These are phyloP conservation scores for Hedya salicella DNA, from an alignment of 2,888 invertebrate genomes.

Conservation along the genomic window DNA sequence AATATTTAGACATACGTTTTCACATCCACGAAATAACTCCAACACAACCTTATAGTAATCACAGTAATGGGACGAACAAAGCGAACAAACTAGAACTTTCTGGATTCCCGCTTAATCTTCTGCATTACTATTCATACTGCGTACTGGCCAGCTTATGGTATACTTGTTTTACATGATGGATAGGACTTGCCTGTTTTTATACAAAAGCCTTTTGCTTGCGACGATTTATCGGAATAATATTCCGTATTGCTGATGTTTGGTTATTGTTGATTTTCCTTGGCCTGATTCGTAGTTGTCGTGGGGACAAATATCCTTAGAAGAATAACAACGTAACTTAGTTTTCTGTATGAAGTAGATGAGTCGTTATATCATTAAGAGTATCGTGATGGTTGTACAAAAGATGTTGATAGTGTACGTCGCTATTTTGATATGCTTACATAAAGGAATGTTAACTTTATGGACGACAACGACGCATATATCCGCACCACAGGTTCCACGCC, in stretches of 20 bases:
- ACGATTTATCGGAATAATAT: conserved; percentile 37
- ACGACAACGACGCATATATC: too few relatives aligned
- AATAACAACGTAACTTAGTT: background rate
- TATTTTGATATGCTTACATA: too few relatives aligned
- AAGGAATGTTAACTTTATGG: too few relatives aligned
- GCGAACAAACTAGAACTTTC: conserved; percentile 4
- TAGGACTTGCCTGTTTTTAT: conserved; percentile 29
- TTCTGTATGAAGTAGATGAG: too few relatives aligned
- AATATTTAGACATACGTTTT: background rate
- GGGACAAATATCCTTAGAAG: background rate
- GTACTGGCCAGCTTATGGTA: conserved; percentile 26
- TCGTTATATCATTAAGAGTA: too few relatives aligned
- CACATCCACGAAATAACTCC: background rate
- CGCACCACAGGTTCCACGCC: too few relatives aligned
- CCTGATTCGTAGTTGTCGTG: conserved; percentile 15
- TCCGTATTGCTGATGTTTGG: conserved; percentile 28
- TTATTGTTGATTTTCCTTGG: conserved; percentile 27
- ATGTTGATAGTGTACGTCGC: too few relatives aligned
- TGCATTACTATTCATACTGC: conserved; percentile 38
- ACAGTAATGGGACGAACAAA: background rate
- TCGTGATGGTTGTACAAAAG: too few relatives aligned
- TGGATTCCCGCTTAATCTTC: conserved; percentile 25
- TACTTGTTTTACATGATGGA: conserved; percentile 40
- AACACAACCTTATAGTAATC: background rate
- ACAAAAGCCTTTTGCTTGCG: conserved; percentile 16